Base-by-base conservation (phyloP, 2,888 invertebrate species). In the Exephanes ischioxanthus region DNA sequence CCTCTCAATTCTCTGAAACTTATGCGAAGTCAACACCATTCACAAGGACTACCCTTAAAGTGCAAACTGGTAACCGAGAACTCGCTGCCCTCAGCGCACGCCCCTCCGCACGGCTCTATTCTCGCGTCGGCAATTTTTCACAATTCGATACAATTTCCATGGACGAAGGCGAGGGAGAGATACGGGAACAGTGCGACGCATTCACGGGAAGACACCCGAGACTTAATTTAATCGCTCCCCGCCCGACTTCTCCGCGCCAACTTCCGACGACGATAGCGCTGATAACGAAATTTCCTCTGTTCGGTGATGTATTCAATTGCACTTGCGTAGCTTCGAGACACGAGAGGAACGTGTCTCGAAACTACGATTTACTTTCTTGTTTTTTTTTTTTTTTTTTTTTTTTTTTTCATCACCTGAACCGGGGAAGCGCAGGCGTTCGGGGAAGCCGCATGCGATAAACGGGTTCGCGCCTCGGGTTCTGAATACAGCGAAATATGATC, bases 401-500 rank as follows among this genome's bases (percentile, higher is more conserved):
- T 37, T 14, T 14, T 9, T 48, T 63, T 63, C 41, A 53, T 63
- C 77, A 48, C 67, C 73, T 37, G 41, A 66, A 45, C 71, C 26
- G 41, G 33, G 70, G 76, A 82, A 71, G 63, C 51, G 58, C 73
- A 58, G 33, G 63, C 16, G 11, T 85, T 85, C 84, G 48, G 22
- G 33, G 84, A 85, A 51, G 6, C 37, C 33, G 30, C 53, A 71
- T 53, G 51, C 55, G 41, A 55, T 48, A 70, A 73, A 76, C 70
- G 73, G 83, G 63, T 80, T 77, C 84, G 86, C 86, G 78, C 53
- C 48, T 66, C 61, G 63, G 71, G 45, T 76, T 80, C 85, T 68
- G 83, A 68, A 82, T 80, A 81, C 75, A 72, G 84, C 67, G 89
- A 86, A 90, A 91, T 90, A 88, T 88, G 90, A 91, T 90, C 90